Evolutionary conservation across 1,140 invertebrate species (phyloP).

Genomic region (Phymastichus coffea): DNA sequence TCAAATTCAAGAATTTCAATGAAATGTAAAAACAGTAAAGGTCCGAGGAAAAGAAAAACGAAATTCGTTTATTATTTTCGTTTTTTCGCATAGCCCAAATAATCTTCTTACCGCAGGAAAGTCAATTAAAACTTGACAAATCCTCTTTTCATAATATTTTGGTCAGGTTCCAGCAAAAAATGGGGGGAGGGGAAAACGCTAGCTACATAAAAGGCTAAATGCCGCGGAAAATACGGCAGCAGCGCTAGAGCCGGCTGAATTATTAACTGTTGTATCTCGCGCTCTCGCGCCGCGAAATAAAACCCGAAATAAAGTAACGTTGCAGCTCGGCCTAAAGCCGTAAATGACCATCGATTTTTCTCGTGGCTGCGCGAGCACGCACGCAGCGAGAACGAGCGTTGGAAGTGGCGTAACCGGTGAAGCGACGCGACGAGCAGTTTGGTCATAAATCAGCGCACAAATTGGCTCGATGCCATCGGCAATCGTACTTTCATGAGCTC

Average conservation of each 20-base stretch:
- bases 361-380: background rate
- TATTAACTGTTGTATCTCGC: slow-evolving; percentile 32
- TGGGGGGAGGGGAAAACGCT: slow-evolving; percentile 28
- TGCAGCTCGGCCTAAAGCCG: no score
- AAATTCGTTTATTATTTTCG: no score
- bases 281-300: slow-evolving; percentile 23
- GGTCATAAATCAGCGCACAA: slow-evolving; percentile 10
- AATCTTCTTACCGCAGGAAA: no score
- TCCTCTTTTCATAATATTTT: no score
- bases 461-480: slow-evolving; percentile 11
- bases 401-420: background rate
- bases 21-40: no score
- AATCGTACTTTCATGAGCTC: background rate
- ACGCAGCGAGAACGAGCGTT: background rate
- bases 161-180: no score
- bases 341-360: background rate
- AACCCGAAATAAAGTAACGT: no score
- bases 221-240: slow-evolving; percentile 37
- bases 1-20: no score
- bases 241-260: slow-evolving; percentile 16
- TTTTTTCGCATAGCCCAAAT: no score
- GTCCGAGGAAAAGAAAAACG: no score
- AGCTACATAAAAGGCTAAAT: no score
- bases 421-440: background rate
- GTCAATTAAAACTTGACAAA: no score